Base-by-base conservation (phyloP, 2,888 invertebrate genomes). In the Caradrina kadenii region DNA sequence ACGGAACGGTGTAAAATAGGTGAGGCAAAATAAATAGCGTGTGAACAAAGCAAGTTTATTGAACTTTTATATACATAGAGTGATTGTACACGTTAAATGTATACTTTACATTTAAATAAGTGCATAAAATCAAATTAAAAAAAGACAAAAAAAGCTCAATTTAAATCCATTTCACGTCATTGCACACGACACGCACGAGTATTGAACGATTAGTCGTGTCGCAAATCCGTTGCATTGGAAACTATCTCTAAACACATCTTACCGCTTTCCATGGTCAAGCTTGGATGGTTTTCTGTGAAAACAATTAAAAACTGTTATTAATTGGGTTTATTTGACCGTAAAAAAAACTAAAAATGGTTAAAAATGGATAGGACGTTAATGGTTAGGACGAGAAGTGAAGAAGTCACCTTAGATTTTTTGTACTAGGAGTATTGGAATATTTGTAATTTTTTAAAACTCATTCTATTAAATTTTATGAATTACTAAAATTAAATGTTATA, bases 21-120 rank as follows among this genome's bases (percentile, higher is more conserved):
- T 92, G 90, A 90, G 89, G 87, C 89, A 83, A 91, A 91, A 91
- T 89, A 92, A 93, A 93, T 88, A 89, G 87, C 88, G 90, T 89
- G 90, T 88, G 86, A 90, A 82, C 86, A 73, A 91, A 92, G 92
- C 91, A 83, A 88, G 83, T 94, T 93, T 94, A 93, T 93, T 92
- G 76, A 89, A 87, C 70, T 80, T 79, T 78, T 87, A 87, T 89
- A 88, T 89, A 89, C 88, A 92, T 83, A 49, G 0, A 56, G 86
- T 86, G 86, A 83, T 87, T 89, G 86, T 84, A 88, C 85, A 88
- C 85, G 81, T 63, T 67, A 74, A 5, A 70, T 78, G 88, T 89
- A 86, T 88, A 87, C 79, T 80, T 87, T 84, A 88, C 86, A 88
- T 80, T 85, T n/a, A 26, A 81, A 69, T 76, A 81, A 79, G 82